A percentile compares a stretch with the other conserved stretches of the same genome.
Conservation (phyloP, 1,140 invertebrate genomes). For the Vanessa atalanta region DNA sequence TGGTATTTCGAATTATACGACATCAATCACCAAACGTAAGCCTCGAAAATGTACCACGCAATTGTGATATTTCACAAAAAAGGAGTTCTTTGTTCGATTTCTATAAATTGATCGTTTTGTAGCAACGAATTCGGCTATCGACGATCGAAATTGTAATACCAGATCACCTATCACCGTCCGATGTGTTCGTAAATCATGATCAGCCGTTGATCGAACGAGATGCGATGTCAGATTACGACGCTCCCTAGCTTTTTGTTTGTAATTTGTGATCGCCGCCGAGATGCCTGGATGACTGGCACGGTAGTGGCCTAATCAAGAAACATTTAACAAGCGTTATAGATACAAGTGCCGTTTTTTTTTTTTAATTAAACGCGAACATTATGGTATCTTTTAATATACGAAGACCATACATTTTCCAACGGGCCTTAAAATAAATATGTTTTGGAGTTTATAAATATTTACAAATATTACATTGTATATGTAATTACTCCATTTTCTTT, state of each 20-base stretch:
- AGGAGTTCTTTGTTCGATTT: conserved; percentile 34
- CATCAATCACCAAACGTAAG: conserved; percentile 9
- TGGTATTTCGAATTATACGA: neutral
- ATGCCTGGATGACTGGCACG: conserved; percentile 70
- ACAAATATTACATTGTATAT: too few species aligned
- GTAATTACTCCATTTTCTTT: too few species aligned
- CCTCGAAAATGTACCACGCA: conserved; percentile 25
- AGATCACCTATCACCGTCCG: conserved; percentile 68
- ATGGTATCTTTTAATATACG: neutral
- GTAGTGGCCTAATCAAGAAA: conserved; percentile 48
- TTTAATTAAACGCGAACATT: conserved; percentile 9
- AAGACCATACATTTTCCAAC: neutral
- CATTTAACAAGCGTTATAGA: conserved; percentile 33
- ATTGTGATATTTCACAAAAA: conserved; percentile 35
- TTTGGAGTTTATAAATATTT: too few species aligned
- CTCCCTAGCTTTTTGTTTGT: conserved; percentile 73
- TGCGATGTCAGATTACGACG: conserved; percentile 75
- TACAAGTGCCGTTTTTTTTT: conserved; percentile 11
- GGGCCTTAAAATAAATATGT: too few species aligned
- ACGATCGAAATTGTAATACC: conserved; percentile 63
- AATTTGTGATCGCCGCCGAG: conserved; percentile 67
- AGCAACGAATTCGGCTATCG: conserved; percentile 43
- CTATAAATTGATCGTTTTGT: conserved; percentile 39
- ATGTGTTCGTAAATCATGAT: conserved; percentile 75
- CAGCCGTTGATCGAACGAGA: conserved; percentile 71